phyloP scores from a whole-genome alignment of 2,888 invertebrate genomes.

The Lucinisca nassula region DNA sequence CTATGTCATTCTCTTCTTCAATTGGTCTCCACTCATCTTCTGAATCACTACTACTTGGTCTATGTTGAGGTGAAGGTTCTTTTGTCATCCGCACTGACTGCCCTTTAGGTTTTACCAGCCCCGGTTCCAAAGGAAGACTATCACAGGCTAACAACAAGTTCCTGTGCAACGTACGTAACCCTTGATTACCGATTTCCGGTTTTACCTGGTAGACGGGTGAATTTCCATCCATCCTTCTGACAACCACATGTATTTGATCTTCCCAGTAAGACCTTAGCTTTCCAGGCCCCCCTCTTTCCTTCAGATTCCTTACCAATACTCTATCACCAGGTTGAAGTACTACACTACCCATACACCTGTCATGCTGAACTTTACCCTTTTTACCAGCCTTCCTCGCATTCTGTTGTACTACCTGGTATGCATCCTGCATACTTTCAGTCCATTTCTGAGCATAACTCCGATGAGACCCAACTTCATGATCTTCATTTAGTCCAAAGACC shows the following conservation, averaged over 20 bases:
- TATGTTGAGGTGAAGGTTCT: neutral
- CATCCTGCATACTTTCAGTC: conserved; percentile 44
- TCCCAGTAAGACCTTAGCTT: conserved; percentile 27
- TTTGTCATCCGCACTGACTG: neutral
- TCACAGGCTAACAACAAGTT: conserved; percentile 20
- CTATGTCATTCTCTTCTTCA: neutral
- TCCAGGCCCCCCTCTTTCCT: conserved; percentile 14
- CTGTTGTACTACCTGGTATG: conserved; percentile 26
- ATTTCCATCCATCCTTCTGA: neutral
- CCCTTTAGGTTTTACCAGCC: neutral
- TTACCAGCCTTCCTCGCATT: conserved; percentile 23
- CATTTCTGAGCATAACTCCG: conserved; percentile 28
- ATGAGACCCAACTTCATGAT: neutral
- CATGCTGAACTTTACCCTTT: conserved; percentile 31
- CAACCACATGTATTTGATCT: conserved; percentile 13
- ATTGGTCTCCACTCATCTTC: neutral
- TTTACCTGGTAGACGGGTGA: conserved; percentile 22
- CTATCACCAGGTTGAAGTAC: neutral
- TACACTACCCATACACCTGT: conserved; percentile 26
- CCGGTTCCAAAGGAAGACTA: neutral
- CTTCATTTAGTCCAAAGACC: conserved; percentile 40
- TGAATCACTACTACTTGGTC: neutral
- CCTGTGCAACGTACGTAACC: neutral
- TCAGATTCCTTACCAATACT: conserved; percentile 14
- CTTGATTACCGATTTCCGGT: neutral